These are phyloP conservation scores for Oligia fasciuncula DNA, from an alignment of 2,888 invertebrate genomes.

Conservation along the genomic window DNA sequence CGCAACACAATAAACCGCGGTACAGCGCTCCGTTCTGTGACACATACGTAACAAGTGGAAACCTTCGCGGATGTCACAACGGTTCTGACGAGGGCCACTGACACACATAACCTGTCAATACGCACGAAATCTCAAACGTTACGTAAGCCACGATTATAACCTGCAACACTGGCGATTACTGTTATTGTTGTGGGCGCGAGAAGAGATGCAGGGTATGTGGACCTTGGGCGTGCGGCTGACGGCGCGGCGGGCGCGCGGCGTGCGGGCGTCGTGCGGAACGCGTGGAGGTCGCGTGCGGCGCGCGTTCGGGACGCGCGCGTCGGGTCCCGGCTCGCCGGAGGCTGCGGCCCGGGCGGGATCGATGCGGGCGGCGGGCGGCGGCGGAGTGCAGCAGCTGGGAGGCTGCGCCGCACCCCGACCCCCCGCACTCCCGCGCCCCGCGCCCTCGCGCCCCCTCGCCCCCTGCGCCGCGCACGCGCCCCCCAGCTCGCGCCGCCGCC, in stretches of 20 bases:
- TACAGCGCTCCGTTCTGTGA: slow-evolving; percentile 33
- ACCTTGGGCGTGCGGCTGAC: slow-evolving; percentile 74
- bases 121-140: slow-evolving; percentile 79
- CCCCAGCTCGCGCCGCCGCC: slow-evolving; percentile 69
- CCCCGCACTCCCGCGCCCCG: slow-evolving; percentile 58
- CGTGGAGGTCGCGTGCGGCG: slow-evolving; percentile 78
- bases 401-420: slow-evolving; percentile 84
- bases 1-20: slow-evolving; percentile 42
- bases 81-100: slow-evolving; percentile 67
- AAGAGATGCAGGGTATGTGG: slow-evolving; percentile 82
- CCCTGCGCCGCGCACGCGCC: slow-evolving; percentile 65
- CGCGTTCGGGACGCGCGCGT: slow-evolving; percentile 80
- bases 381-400: slow-evolving; percentile 87
- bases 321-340: slow-evolving; percentile 78
- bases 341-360: slow-evolving; percentile 86
- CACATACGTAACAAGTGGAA: slow-evolving; percentile 51
- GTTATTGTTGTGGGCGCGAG: slow-evolving; percentile 77
- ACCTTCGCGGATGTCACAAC: slow-evolving; percentile 60
- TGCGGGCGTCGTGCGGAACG: slow-evolving; percentile 76
- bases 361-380: slow-evolving; percentile 89
- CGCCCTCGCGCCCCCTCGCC: slow-evolving; percentile 51
- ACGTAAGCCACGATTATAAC: slow-evolving; percentile 84
- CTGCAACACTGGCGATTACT: slow-evolving; percentile 80
- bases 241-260: slow-evolving; percentile 73
- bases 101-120: slow-evolving; percentile 83